phyloP scores from a whole-genome alignment of 1,140 invertebrate genomes.

The Diprion similis region DNA sequence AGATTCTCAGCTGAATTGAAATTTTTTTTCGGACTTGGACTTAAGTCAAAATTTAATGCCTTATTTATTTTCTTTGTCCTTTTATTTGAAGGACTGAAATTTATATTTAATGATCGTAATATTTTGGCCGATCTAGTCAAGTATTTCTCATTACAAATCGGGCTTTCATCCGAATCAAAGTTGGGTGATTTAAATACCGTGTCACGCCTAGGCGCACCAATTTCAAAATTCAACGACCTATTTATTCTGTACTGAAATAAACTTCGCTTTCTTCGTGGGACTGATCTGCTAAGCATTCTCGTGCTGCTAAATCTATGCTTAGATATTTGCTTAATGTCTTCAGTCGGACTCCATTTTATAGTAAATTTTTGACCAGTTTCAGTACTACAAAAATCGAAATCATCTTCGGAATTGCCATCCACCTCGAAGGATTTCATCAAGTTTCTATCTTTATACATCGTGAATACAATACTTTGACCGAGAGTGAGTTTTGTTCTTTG shows the following conservation, averaged over 20 bases:
- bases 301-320: slow-evolving; percentile 37
- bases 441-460: slow-evolving; percentile 27
- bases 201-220: slow-evolving; percentile 23
- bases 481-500: too few species aligned
- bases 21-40: slow-evolving; percentile 41
- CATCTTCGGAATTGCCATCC: slow-evolving; percentile 28
- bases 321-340: slow-evolving; percentile 31
- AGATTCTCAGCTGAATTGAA: slow-evolving; percentile 21
- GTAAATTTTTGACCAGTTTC: slow-evolving; percentile 33
- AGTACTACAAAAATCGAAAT: slow-evolving; percentile 30
- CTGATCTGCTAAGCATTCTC: slow-evolving; percentile 32
- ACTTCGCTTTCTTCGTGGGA: slow-evolving; percentile 34
- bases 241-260: slow-evolving; percentile 39
- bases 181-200: slow-evolving; percentile 35
- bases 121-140: slow-evolving; percentile 52
- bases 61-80: slow-evolving; percentile 46
- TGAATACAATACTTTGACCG: slow-evolving; percentile 4
- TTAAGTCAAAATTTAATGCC: slow-evolving; percentile 46
- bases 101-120: slow-evolving; percentile 46
- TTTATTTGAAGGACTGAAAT: slow-evolving; percentile 32
- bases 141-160: slow-evolving; percentile 29
- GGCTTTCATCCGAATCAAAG: slow-evolving; percentile 27
- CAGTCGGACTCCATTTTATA: slow-evolving; percentile 34
- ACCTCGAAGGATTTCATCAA: slow-evolving; percentile 20
- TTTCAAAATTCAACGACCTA: slow-evolving; percentile 48